A percentile compares a stretch with the other conserved stretches of the same genome.
phyloP scores from a whole-genome alignment of 1,140 invertebrate genomes.

The Drosophila mojavensis region DNA sequence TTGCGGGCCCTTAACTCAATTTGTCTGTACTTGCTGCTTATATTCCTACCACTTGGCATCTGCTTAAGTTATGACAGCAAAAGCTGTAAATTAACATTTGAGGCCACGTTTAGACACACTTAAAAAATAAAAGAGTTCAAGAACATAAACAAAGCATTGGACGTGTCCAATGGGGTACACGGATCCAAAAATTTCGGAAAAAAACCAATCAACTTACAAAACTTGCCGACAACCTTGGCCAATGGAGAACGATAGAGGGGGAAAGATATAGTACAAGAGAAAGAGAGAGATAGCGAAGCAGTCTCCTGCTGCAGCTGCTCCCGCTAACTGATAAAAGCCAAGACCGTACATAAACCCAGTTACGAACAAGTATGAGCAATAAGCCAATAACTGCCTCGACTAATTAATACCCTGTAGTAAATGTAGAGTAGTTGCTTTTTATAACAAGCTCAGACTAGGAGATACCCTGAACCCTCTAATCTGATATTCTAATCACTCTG shows the following conservation, averaged over 20 bases:
- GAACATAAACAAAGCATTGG: constrained; percentile 71
- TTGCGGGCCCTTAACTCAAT: too few relatives aligned
- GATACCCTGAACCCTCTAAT: too few relatives aligned
- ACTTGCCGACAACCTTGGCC: constrained; percentile 55
- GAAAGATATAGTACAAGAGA: not conserved
- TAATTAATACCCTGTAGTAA: not conserved
- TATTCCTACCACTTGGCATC: constrained; percentile 15
- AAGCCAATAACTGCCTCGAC: not conserved
- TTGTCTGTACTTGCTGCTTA: too few relatives aligned
- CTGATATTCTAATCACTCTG: too few relatives aligned
- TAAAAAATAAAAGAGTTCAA: constrained; percentile 69
- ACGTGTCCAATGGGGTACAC: constrained; percentile 37
- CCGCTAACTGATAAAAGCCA: constrained; percentile 47
- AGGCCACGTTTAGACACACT: constrained; percentile 52
- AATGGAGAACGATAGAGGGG: not conserved
- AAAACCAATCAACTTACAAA: constrained; percentile 73
- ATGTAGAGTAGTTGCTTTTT: not conserved
- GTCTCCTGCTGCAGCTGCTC: constrained; percentile 18
- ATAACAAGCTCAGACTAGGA: too few relatives aligned
- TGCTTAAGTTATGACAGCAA: constrained; percentile 60
- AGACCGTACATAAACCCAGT: constrained; percentile 70
- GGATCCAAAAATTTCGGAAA: constrained; percentile 1
- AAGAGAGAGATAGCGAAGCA: constrained; percentile 1
- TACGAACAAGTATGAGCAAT: constrained; percentile 38
- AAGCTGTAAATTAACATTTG: constrained; percentile 72